Evolutionary conservation across 2,888 invertebrate species (phyloP), one percentile per base, ranked within the genome.

Genomic region (Xestia xanthographa): DNA sequence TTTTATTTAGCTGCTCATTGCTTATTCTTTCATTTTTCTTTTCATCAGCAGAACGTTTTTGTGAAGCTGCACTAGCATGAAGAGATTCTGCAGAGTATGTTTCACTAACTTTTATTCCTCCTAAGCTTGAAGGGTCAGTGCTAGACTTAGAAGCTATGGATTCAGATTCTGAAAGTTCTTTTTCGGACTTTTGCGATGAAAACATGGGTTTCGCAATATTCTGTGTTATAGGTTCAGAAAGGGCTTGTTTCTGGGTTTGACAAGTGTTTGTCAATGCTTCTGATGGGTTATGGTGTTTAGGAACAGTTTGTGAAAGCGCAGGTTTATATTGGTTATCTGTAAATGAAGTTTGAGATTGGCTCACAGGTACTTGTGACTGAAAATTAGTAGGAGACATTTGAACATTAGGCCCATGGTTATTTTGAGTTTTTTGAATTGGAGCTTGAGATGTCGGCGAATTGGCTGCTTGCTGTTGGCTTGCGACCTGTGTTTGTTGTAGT

Each of bases 1-100:
- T 92, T 87, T 96, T 95, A 82, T 96, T 97, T 29, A 94, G 87
- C 77, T 94, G 93, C 68, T 95, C 96, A 87, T 96, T 93, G 79
- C 90, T 91, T 79, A 92, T 92, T 83, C 92, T 90, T 80, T 96
- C 96, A 79, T 87, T 91, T 85, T 93, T 94, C 89, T 95, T 95
- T 71, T 95, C 95, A 72, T 96, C 96, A 60, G 82, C 72, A 73
- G 88, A 74, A 75, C 93, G 90, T 86, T 95, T 95, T 84, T 92
- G 92, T 76, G 89, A 79, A 79, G 94, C 94, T 67, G 85, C 77
- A 82, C 81, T 87, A 77, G 79, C 87, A 73, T 91, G 93, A 77
- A 90, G 90, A 88, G 91, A 91, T 90, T 95, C 96, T 43, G 86
- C 84, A 71, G 93, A 88, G 85, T 88, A 89, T 60, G 90, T 83